Base-by-base conservation (phyloP, 2,797 vertebrate genomes). In the Danio choprae region DNA sequence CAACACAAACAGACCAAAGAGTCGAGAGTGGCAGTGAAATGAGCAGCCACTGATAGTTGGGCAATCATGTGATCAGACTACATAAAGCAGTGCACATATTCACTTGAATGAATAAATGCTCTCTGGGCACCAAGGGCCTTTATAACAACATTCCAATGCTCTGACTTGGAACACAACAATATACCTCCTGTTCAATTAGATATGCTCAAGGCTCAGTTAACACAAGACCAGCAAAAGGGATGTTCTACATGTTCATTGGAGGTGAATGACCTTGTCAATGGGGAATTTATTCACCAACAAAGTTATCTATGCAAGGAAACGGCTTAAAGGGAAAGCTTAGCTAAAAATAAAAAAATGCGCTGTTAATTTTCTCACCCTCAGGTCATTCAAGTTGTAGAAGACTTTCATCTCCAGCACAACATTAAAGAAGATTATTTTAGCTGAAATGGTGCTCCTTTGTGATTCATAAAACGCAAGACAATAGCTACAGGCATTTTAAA, bases 81-180 rank as follows among this genome's bases (percentile, higher is more conserved):
- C 71, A 77, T 51, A 64, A 85, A 75, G 84, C 89, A 87, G 77
- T 29, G 83, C 77, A 72, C 83, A 74, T 82, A 68, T 60, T 81
- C 80, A 86, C 84, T 85, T 81, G 55, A 65, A 81, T 82, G 82
- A 80, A 84, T 76, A 77, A 83, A 87, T 84, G 62, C 83, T 87
- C 50, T 84, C 13, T 78, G 86, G 90, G 88, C 87, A 89, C 86
- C 86, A 78, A 84, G 53, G 68, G 86, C 69, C 90, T 91, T 91
- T 92, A 92, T 89, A 90, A 85, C 85, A 88, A 87, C 91, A 94
- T 93, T 92, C 92, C 93, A 20, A 88, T 91, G 88, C 90, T 84
- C 82, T 92, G 90, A 92, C 87, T 89, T 89, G 91, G 89, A 93
- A 92, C 90, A 2, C 85, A 85, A 89, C 90, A 88, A 86, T 90